Conservation (phyloP, 1,140 invertebrate species). For the Aphaenogaster ashmeadi region DNA sequence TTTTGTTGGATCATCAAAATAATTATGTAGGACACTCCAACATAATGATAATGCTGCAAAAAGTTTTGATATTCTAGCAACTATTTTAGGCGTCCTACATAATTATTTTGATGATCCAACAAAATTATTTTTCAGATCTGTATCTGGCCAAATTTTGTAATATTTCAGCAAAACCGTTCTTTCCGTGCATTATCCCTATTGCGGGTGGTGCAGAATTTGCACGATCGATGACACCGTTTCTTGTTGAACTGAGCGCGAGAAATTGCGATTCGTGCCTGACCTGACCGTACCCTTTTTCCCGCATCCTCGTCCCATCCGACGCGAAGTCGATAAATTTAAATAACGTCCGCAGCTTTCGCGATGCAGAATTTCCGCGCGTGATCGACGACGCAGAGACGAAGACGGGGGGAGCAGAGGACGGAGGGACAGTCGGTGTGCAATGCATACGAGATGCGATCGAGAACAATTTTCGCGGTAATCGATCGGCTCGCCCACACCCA, state of each 20-base stretch:
- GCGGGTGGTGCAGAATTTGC: conserved; percentile 9
- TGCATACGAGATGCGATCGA: conserved; percentile 27
- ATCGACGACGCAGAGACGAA: conserved; percentile 16
- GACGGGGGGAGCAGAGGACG: neutral
- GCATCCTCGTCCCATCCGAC: neutral
- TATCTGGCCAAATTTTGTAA: no score
- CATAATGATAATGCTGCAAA: no score
- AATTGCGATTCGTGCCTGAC: conserved; percentile 12
- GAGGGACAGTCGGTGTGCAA: neutral
- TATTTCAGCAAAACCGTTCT: no score
- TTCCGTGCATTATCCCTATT: conserved; percentile 51
- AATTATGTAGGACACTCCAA: no score
- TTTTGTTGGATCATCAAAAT: no score
- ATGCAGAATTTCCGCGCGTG: conserved; percentile 34
- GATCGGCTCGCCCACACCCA: conserved; percentile 61
- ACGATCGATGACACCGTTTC: conserved; percentile 40
- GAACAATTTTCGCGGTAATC: conserved; percentile 70
- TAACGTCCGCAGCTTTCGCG: neutral
- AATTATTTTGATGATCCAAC: no score
- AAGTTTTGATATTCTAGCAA: no score
- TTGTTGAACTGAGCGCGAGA: neutral
- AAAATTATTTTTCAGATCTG: no score
- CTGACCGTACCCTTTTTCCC: neutral
- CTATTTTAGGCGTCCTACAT: no score
- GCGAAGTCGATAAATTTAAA: conserved; percentile 29